Evolutionary conservation across 2,888 invertebrate species (phyloP).

Genomic region (Pemphredon lugubris): DNA sequence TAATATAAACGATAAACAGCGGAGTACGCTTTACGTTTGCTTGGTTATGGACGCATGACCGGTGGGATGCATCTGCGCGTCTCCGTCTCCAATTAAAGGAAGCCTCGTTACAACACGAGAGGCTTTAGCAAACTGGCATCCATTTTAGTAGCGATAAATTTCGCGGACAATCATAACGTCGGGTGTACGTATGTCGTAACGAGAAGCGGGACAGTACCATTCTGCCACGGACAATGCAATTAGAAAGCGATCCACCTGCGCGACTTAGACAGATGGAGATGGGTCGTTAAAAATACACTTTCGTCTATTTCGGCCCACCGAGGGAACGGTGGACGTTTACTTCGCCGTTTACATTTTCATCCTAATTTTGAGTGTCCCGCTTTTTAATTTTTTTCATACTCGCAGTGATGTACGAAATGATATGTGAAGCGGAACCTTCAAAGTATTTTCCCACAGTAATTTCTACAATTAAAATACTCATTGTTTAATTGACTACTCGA

Average conservation of each 20-base stretch:
- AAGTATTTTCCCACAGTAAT: too few relatives aligned
- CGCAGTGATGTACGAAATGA: too few relatives aligned
- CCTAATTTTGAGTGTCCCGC: too few relatives aligned
- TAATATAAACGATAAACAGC: constrained; percentile 20
- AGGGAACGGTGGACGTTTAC: neutral
- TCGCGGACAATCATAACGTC: constrained; percentile 15
- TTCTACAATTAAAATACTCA: too few relatives aligned
- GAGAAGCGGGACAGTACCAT: constrained; percentile 15
- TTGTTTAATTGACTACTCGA: too few relatives aligned
- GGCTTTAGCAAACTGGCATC: constrained; percentile 19
- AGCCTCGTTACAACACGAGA: constrained; percentile 2
- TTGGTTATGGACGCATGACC: neutral
- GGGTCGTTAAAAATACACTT: neutral
- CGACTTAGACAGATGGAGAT: neutral
- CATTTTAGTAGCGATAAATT: constrained; percentile 46
- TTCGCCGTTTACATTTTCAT: too few relatives aligned
- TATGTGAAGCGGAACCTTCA: too few relatives aligned
- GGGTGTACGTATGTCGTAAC: constrained; percentile 17
- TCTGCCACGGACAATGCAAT: constrained; percentile 29
- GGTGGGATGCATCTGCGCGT: neutral
- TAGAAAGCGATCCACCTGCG: constrained; percentile 18
- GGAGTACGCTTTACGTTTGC: neutral
- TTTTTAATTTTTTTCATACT: too few relatives aligned
- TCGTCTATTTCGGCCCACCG: neutral
- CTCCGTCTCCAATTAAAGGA: constrained; percentile 23